Evolutionary conservation across 1,140 invertebrate genomes (phyloP).

Genomic region (Macrobrachium nipponense): DNA sequence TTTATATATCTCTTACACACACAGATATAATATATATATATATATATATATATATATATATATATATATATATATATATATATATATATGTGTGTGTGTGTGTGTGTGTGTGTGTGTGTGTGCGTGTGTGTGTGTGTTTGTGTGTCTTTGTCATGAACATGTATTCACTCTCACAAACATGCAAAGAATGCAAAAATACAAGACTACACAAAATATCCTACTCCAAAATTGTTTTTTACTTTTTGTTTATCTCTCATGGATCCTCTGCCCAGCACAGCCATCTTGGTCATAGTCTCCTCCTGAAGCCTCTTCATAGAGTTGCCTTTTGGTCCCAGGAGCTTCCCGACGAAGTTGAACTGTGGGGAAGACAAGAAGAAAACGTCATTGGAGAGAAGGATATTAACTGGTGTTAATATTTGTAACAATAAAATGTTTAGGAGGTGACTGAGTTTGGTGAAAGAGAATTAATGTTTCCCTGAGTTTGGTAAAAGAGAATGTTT

Average conservation of each 20-base stretch:
- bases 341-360: conserved; percentile 95
- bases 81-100: neutral
- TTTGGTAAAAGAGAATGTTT: too few species aligned
- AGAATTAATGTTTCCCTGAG: too few species aligned
- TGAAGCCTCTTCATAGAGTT: conserved; percentile 92
- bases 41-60: conserved; percentile 7
- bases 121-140: neutral
- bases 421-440: too few species aligned
- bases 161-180: neutral
- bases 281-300: conserved; percentile 94
- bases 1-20: neutral
- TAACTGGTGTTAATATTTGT: neutral
- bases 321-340: conserved; percentile 92
- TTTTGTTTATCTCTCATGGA: conserved; percentile 95
- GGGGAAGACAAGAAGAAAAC: conserved; percentile 10
- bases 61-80: conserved; percentile 11
- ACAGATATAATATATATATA: neutral
- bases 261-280: conserved; percentile 92
- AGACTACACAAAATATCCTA: neutral
- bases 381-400: neutral
- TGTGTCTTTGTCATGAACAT: too few species aligned
- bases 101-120: neutral
- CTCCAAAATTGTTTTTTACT: conserved; percentile 72
- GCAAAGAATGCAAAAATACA: neutral
- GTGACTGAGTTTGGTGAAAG: neutral